Evolutionary conservation across 1,140 invertebrate species (phyloP).

Genomic region (Drosophila ercepeae): DNA sequence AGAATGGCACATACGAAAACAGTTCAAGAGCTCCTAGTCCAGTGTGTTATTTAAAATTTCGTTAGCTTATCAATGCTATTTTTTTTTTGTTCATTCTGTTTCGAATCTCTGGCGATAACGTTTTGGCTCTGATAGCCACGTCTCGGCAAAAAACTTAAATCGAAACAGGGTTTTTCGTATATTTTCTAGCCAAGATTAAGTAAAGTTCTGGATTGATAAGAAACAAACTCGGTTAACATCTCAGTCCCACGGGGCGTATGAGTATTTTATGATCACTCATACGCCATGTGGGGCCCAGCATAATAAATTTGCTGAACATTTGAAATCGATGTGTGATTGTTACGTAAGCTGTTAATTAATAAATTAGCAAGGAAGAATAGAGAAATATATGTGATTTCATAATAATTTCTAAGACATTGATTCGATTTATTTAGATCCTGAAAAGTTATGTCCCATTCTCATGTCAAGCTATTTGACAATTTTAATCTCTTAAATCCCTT

Average conservation of each 20-base stretch:
- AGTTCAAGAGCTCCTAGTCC: conserved; percentile 6
- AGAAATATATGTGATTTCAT: too few relatives aligned
- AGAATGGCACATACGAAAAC: neutral
- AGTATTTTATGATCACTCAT: conserved; percentile 15
- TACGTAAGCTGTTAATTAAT: conserved; percentile 49
- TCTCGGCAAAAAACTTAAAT: conserved; percentile 34
- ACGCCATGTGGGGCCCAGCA: conserved; percentile 22
- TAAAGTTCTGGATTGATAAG: conserved; percentile 22
- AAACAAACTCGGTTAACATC: conserved; percentile 2
- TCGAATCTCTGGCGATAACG: conserved; percentile 18
- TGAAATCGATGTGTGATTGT: conserved; percentile 15
- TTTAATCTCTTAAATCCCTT: neutral
- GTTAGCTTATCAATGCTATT: conserved; percentile 25
- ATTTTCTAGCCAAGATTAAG: conserved; percentile 26
- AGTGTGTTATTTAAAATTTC: conserved; percentile 6
- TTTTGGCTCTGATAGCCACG: conserved; percentile 16
- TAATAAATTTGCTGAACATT: conserved; percentile 1
- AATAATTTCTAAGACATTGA: too few relatives aligned
- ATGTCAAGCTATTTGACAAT: neutral
- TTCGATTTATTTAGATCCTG: too few relatives aligned
- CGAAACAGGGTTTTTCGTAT: conserved; percentile 20
- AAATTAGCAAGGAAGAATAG: conserved; percentile 47
- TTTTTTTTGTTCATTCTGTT: neutral
- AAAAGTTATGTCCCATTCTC: neutral
- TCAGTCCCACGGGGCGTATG: conserved; percentile 11